Base-by-base conservation (phyloP, 1,140 invertebrate species). In the Listronotus oregonensis region DNA sequence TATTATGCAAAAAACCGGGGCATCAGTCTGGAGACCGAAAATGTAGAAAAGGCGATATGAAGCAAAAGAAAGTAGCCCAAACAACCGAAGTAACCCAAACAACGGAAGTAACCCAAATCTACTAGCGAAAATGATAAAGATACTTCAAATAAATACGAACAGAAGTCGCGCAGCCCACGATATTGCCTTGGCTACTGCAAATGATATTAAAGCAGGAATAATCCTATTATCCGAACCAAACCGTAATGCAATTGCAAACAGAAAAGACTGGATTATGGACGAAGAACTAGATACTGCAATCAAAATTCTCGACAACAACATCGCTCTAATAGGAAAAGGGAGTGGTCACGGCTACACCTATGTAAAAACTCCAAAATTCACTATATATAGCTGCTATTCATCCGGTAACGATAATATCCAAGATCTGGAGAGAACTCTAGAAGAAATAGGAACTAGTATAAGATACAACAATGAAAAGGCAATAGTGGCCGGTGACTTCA, bases 401-500 rank as follows among this genome's bases (percentile, higher is more conserved):
- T 55, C 51, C 10, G 7, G 18, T 3, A 52, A 52, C 27, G 27
- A 32, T n/a, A 18, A 52, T 1, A 37, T 55, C 39, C 1, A 55
- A 39, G 51, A 55, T 6, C 51, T 55, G 39, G 51, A 55, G 39
- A 17, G 39, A 0, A 55, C 32, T 12, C 14, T 55, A 4, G 3
- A 39, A 5, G 10, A 34, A 6, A 55, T 37, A 9, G 51, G 34
- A 40, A 55, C 51, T 12, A 32, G n/a, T n/a, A 55, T 39, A 12
- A 55, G 51, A 34, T 3, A 6, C n/a, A 51, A 27, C 34, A 51
- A 37, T 3, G 27, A 55, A 17, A 55, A 14, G 8, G 51, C 34
- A 3, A 55, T 39, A 1, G 27, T 34, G n/a, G 34, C 51, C 3
- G 51, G 51, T 4, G 51, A 55, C 14, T 39, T 55, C 11, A 55